Evolutionary conservation across 2,888 invertebrate species (phyloP).

Genomic region (Dicycla oo): DNA sequence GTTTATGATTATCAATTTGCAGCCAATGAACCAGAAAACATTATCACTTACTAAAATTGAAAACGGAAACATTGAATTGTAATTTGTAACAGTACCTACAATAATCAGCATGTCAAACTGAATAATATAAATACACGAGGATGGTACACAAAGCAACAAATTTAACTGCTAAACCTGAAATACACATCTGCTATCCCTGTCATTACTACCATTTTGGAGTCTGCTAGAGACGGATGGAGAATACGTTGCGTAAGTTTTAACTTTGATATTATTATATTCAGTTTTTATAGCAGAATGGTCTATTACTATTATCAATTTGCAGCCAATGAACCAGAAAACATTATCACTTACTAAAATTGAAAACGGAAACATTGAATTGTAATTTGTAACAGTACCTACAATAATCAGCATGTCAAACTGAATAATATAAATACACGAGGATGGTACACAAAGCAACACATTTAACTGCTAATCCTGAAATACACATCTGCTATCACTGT

Average conservation of each 20-base stretch:
- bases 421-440: constrained; percentile 61
- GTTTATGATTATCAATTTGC: too few species aligned
- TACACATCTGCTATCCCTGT: constrained; percentile 46
- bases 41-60: not conserved
- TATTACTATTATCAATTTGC: not conserved
- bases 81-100: constrained; percentile 25
- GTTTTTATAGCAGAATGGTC: not conserved
- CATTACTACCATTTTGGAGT: not conserved
- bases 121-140: constrained; percentile 61
- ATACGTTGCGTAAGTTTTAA: not conserved
- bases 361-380: constrained; percentile 4
- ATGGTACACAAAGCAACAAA: constrained; percentile 61
- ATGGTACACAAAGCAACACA: constrained; percentile 61
- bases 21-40: constrained; percentile 6
- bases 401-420: constrained; percentile 57
- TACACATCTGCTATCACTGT: constrained; percentile 46
- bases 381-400: constrained; percentile 25
- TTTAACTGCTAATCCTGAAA: constrained; percentile 59
- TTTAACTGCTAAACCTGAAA: constrained; percentile 59
- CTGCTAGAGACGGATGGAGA: constrained; percentile 24
- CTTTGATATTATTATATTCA: not conserved
- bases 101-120: constrained; percentile 57
- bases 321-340: constrained; percentile 6
- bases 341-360: not conserved
- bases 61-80: constrained; percentile 4